Evolutionary conservation across 1,140 invertebrate species (phyloP), one percentile per base, ranked within the genome.

Genomic region (Drosophila subpulchrella): DNA sequence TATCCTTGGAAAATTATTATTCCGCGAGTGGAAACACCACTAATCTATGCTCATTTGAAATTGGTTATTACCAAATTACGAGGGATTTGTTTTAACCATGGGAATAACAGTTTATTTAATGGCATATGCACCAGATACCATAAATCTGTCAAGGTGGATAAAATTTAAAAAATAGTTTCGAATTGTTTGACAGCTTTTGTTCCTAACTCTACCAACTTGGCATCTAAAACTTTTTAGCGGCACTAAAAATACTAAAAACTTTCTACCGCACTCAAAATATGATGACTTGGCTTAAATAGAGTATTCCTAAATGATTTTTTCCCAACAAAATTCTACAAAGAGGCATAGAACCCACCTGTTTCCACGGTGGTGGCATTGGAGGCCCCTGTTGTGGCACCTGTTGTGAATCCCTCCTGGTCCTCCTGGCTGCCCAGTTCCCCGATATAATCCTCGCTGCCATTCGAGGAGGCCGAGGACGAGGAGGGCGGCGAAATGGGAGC

Each of bases 391-490:
- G 68, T 81, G 72, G 75, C 48, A 47, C 79, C 78, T 12, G 66
- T 75, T 30, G 73, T 61, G 34, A 53, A 55, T 3, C 59, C 63
- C 36, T 38, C 55, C 36, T 78, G 65, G 54, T 72, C 56, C 75
- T 91, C 90, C 34, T 65, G 83, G 68, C 90, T 91, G 62, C 54
- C 59, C 48, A 90, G 77, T 27, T 83, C 79, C 4, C 58, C 51
- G 20, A 68, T 46, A 48, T 91, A 91, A 24, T 91, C 91, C 47
- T 88, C 84, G 50, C 65, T 65, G 61, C 62, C 65, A 53, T 77
- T 67, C 58, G 72, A 55, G 38, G 71, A 36, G 0, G 51, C 53
- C 10, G 61, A 57, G 12, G 73, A 66, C 4, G 66, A 62, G 7
- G 60, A 61, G 34, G 77, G 56, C 13, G 77, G 61, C 8, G 81